Evolutionary conservation across 2,888 invertebrate species (phyloP), one percentile per base, ranked within the genome.

Genomic region (Amphipyra tragopoginis): DNA sequence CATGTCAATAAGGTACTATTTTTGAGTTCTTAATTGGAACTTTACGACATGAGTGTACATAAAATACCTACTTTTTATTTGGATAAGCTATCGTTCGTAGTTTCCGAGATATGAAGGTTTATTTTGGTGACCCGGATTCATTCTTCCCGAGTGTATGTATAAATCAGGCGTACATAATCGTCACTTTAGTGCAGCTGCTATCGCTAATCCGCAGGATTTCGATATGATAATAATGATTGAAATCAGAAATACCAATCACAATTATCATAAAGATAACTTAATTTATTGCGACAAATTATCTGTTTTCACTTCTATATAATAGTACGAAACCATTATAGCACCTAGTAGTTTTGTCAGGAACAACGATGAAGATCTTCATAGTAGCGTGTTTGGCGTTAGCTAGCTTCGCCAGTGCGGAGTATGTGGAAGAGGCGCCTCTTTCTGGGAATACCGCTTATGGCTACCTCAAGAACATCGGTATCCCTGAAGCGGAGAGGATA

Each of bases 401-500:
- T 5, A 62, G 71, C 66, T 38, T 68, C 71, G 52, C 55, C 52
- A 43, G 7, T 38, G 71, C 76, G 29, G 38, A 42, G 3, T 7
- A 5, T n/a, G 15, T 15, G 10, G 58, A 64, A n/a, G 39, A 64
- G n/a, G 5, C 14, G 5, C 33, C 40, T 15, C 33, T 43, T 67
- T 40, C 56, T 6, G 42, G 40, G 38, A 75, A 65, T 26, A 53
- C 83, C 8, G 85, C 81, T 2, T 87, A 79, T 68, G 89, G 87
- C 8, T 91, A 90, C 64, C 55, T 89, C 33, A 65, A 72, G 21
- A 86, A 80, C 29, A 66, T 77, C 55, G 90, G 86, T n/a, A 82
- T 90, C 49, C 88, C 90, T 8, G 75, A 77, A 66, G 89, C 81
- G 5, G 85, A 88, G 50, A 80, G 80, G 52, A 82, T 90, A 15